Base-by-base conservation (phyloP, 2,113 vertebrate genomes). In the Capra hircus region DNA sequence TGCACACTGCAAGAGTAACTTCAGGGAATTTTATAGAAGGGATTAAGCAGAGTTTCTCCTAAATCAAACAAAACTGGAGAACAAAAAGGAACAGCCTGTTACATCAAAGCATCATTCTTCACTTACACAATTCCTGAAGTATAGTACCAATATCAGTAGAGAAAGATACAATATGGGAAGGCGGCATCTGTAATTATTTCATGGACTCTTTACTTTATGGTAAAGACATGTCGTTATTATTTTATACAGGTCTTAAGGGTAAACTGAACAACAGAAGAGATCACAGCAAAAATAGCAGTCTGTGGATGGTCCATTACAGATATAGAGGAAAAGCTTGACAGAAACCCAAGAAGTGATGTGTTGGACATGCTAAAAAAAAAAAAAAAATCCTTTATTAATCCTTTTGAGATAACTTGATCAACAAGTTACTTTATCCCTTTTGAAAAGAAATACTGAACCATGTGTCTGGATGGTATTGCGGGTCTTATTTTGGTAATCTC, bases 31-130 rank as follows among this genome's bases (percentile, higher is more conserved):
- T 97, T 84, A 52, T 28, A 77, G 36, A 57, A n/a, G 57, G 67
- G 83, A 97, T 96, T 88, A 45, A 95, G 84, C 43, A 55, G 59
- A 40, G 77, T 92, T 97, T 97, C 94, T 98, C 57, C 93, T 87
- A 90, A 96, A 96, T 96, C 97, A 94, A 90, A 82, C 78, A 95
- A 88, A 84, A 74, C 52, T 88, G 36, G 87, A 14, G 53, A 23
- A 0, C 2, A 2, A 53, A 86, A 53, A 36, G 60, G 21, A 50
- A 55, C 7, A 48, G 36, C 11, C 30, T 57, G 17, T 62, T 93
- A 64, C 45, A 67, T 62, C 53, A 85, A 96, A 91, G 59, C 19
- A 30, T 30, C 74, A 81, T 87, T 95, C 55, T 55, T 96, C 88
- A 50, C 33, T 96, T 48, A 50, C 28, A 62, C 4, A 28, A 23